Base-by-base conservation (phyloP, 2,797 vertebrate species). In the Falco cherrug region DNA sequence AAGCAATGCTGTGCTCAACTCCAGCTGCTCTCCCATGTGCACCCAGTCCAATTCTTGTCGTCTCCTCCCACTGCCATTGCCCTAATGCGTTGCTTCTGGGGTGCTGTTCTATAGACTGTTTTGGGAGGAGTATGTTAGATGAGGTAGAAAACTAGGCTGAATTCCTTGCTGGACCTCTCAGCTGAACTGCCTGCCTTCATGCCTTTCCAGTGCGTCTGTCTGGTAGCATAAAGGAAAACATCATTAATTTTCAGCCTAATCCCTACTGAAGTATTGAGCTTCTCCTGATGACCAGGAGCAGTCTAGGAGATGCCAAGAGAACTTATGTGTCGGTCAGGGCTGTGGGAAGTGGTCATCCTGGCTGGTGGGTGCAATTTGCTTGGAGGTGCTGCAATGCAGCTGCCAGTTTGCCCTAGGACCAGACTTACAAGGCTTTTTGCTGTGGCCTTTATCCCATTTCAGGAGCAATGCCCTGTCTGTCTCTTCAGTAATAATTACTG, bases 181-280 rank as follows among this genome's bases (percentile, higher is more conserved):
- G 39, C 69, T 43, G 47, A 76, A 76, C 53, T 65, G 60, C 71
- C 24, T 83, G 5, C 67, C 59, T 83, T 54, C 1, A 0, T 63
- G 75, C n/a, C 20, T 77, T 45, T 56, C 57, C 0, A 0, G 10
- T 37, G 59, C 3, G 4, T 64, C 79, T 57, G 8, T 65, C 54
- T 60, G 43, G 5, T 41, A 16, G 45, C 4, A 43, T 73, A 35
- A 87, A 89, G 73, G 47, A 56, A 89, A 84, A 81, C 3, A 9
- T 79, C 69, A 28, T 68, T 74, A 53, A 43, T 92, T 93, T 93
- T 51, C 61, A 90, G 64, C 31, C 69, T 85, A 67, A 91, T 81
- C 29, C 33, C 16, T 84, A 0, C n/a, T 64, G 91, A 91, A 86
- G 69, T 4, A 11, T 20, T 80, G 77, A 57, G 33, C 47, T 90